Conservation (phyloP, 2,888 invertebrate genomes). For the Euplagia quadripunctaria region DNA sequence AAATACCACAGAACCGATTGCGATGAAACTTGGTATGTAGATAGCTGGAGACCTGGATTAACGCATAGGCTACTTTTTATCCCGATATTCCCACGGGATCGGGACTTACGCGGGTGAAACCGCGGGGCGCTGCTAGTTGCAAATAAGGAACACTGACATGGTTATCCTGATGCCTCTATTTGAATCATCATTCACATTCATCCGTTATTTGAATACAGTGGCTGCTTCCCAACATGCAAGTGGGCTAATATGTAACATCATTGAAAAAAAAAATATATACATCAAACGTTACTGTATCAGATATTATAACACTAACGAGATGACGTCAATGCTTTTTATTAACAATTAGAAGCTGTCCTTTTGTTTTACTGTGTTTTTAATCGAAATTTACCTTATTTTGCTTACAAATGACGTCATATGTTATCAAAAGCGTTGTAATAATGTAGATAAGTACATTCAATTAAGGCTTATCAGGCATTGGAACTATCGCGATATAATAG, state of each 20-base stretch:
- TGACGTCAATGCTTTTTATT: not conserved
- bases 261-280: not conserved
- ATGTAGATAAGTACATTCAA: constrained; percentile 39
- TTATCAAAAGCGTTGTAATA: constrained; percentile 36
- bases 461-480: constrained; percentile 47
- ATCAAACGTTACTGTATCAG: not conserved
- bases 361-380: not conserved
- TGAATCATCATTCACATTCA: too few relatives aligned
- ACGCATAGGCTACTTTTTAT: too few relatives aligned
- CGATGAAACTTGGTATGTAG: too few relatives aligned
- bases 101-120: too few relatives aligned
- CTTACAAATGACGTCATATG: constrained; percentile 41
- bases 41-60: too few relatives aligned
- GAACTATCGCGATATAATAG: constrained; percentile 42
- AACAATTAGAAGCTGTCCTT: not conserved
- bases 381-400: constrained; percentile 12
- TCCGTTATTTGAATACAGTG: not conserved
- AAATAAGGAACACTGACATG: too few relatives aligned
- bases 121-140: too few relatives aligned
- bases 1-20: too few relatives aligned
- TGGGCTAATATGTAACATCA: not conserved
- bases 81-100: too few relatives aligned
- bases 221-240: not conserved
- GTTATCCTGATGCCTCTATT: too few relatives aligned
- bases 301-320: constrained; percentile 1